Evolutionary conservation across 2,888 invertebrate species (phyloP).

Genomic region (Conchocele bisecta): DNA sequence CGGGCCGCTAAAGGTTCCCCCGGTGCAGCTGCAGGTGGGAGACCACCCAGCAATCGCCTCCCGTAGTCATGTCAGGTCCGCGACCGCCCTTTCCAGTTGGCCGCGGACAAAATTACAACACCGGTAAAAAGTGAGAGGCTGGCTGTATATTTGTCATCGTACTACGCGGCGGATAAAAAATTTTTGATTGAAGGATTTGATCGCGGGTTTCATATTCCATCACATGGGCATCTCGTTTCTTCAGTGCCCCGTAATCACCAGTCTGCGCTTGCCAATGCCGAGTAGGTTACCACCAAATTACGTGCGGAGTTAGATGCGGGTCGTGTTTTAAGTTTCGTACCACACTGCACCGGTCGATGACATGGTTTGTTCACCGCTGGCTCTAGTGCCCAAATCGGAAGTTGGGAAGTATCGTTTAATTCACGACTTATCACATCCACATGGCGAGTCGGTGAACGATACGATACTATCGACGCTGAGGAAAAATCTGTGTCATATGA

Average conservation of each 20-base stretch:
- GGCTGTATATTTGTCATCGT: neutral
- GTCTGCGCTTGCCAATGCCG: neutral
- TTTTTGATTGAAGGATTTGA: neutral
- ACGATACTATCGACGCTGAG: no score
- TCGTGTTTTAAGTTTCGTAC: neutral
- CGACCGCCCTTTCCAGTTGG: neutral
- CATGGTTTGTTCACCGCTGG: neutral
- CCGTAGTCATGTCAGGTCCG: neutral
- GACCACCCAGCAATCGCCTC: neutral
- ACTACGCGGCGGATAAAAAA: neutral
- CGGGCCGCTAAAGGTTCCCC: no score
- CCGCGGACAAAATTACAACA: neutral
- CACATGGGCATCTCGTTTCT: neutral
- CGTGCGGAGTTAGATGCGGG: neutral
- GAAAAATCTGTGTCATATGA: no score
- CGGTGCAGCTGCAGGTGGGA: no score
- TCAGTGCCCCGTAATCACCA: neutral
- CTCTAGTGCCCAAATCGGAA: neutral
- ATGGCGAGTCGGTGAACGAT: no score
- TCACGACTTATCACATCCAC: no score
- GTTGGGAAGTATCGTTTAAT: no score
- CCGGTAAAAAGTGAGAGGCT: neutral
- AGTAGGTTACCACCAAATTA: neutral
- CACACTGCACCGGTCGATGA: neutral
- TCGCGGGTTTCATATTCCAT: neutral